A percentile compares a stretch with the other conserved stretches of the same genome.
Evolutionary conservation across 2,888 invertebrate genomes (phyloP).

Genomic region (Ametastegia equiseti): DNA sequence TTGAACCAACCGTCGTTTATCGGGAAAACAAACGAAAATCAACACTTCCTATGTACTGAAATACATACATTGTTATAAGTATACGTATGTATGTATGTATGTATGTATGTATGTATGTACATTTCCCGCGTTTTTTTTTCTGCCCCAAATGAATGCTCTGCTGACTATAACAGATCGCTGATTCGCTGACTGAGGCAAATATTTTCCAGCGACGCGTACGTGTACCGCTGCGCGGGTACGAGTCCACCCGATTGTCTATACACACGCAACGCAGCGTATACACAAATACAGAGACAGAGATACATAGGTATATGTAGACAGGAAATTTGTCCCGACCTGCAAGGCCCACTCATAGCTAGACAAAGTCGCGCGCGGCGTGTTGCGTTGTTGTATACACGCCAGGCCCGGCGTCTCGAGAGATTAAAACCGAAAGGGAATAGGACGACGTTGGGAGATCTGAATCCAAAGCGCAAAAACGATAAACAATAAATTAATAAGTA

Average conservation of each 20-base stretch:
- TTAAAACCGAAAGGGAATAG: too few species aligned
- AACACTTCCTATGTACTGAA: too few species aligned
- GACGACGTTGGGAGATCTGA: too few species aligned
- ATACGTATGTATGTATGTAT: too few species aligned
- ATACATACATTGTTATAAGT: too few species aligned
- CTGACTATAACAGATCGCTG: not conserved
- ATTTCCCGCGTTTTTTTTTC: too few species aligned
- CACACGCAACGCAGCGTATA: not conserved
- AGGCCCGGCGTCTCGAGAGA: constrained; percentile 6
- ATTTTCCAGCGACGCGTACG: constrained; percentile 19
- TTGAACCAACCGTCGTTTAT: constrained; percentile 1
- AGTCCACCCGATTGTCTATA: not conserved
- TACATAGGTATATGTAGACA: not conserved
- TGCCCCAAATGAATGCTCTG: not conserved
- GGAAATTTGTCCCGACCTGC: constrained; percentile 6
- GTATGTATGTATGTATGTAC: too few species aligned
- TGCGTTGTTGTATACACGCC: constrained; percentile 18
- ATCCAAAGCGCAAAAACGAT: too few species aligned
- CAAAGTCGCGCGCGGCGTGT: constrained; percentile 23
- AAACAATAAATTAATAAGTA: not conserved
- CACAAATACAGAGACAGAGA: not conserved
- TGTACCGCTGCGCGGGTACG: not conserved
- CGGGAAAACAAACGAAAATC: too few species aligned
- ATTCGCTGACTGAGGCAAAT: constrained; percentile 35
- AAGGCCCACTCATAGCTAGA: constrained; percentile 1